Conservation (phyloP, 2,888 invertebrate species). For the Drosophila prostipennis region DNA sequence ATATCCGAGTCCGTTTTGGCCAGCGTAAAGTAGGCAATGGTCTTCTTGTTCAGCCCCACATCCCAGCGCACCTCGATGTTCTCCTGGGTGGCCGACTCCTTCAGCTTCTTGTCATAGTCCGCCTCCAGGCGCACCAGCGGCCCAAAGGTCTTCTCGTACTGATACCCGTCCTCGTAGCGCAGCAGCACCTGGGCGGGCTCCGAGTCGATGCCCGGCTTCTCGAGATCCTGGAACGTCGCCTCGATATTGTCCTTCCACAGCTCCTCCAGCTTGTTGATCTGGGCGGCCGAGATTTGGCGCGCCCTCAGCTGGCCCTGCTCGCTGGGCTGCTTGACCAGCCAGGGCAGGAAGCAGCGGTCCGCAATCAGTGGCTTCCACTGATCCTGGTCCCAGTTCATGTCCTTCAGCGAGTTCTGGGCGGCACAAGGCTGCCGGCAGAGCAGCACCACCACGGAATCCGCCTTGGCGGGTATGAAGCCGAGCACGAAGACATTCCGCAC, state of each 20-base stretch:
- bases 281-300: constrained; percentile 97
- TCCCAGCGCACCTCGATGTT: constrained; percentile 99
- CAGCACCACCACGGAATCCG: constrained; percentile 98
- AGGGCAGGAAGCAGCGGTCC: constrained; percentile 97
- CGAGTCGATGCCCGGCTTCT: constrained; percentile 98
- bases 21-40: constrained; percentile 98
- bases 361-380: constrained; percentile 99
- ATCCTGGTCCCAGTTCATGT: constrained; percentile 99
- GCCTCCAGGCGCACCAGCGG: constrained; percentile 98
- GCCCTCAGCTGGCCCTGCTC: constrained; percentile 98
- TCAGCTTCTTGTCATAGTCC: constrained; percentile 98
- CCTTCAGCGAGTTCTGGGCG: constrained; percentile 97
- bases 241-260: constrained; percentile 99
- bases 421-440: constrained; percentile 99
- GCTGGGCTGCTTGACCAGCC: constrained; percentile 98
- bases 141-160: constrained; percentile 99
- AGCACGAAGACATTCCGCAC: constrained; percentile 99
- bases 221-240: constrained; percentile 98
- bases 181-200: constrained; percentile 93
- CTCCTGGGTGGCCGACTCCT: constrained; percentile 99
- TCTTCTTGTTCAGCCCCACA: constrained; percentile 98
- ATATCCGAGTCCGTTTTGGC: constrained; percentile 99
- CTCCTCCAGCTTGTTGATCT: constrained; percentile 99
- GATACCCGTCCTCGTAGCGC: constrained; percentile 99
- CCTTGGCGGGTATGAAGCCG: constrained; percentile 99